Evolutionary conservation across 2,888 invertebrate species (phyloP), one percentile per base, ranked within the genome.

Genomic region (Selenia dentaria): DNA sequence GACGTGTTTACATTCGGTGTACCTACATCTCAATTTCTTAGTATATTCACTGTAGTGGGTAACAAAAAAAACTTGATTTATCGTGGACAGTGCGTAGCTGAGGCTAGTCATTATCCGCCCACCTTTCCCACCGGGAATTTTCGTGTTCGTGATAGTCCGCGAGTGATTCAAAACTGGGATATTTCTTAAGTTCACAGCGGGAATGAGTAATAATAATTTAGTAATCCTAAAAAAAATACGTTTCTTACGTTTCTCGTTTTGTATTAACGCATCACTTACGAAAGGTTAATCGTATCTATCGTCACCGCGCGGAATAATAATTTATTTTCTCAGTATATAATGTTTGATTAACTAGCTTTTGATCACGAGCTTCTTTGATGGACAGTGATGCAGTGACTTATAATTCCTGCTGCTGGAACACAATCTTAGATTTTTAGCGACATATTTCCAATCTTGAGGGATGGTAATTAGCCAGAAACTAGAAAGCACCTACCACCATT

Each of bases 21-120:
- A n/a, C n/a, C n/a, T n/a, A 47, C 46, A 51, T 57, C 38, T 51
- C 43, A 44, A 57, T 63, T 47, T 54, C 58, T 62, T 29, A 39
- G 57, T 60, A 60, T 59, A 54, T 43, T 47, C 50, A 41, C 57
- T 52, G 46, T 34, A 48, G 26, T 59, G n/a, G n/a, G 8, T 16
- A 16, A 16, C 4, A 48, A 49, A 31, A 60, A 51, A 60, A 36
- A 34, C 31, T 20, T 42, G 45, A 47, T 45, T 42, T 33, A 41
- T 27, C 11, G 34, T 43, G 43, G 35, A 26, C 40, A 9, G 36
- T 34, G 40, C 29, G 31, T 34, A 27, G 14, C 2, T 5, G 24
- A n/a, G 2, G 10, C 9, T 4, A 10, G 10, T 8, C 12, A 11
- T 44, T 32, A 49, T 51, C 12, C 24, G 25, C 26, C 18, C 18